Base-by-base conservation (phyloP, 92 coral and sea anemone genomes). In the Palythoa grandis region DNA sequence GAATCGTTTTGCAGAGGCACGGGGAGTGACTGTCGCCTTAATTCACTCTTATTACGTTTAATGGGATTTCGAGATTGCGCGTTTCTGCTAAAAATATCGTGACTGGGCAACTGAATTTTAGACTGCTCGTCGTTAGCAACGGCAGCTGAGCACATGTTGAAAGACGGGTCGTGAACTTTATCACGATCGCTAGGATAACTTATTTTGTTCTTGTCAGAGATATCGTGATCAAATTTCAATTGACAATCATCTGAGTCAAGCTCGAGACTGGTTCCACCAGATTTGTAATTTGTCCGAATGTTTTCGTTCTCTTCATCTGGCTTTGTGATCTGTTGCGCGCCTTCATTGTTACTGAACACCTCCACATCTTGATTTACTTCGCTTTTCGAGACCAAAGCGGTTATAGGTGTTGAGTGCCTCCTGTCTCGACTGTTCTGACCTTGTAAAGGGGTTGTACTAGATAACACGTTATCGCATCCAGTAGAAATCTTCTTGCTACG, bases 1-100 rank as follows among this genome's bases (percentile, higher is more conserved):
- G 63, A n/a, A 79, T 47, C 23, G 13, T 22, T 67, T 29, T 24
- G 66, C 0, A 23, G 75, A 43, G 66, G 23, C 14, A 3, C 58
- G 52, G 85, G 85, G 66, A 80, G 85, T 11, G 85, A 80, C 23
- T 80, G 38, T 48, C 85, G 85, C 37, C 74, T 80, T 11, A 22
- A 16, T 39, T 80, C 50, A 43, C 50, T 74, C 39, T 66, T 80
- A 22, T 66, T 73, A 37, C 74, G 85, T 43, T 43, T 80, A 22
- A 80, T 22, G 12, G 85, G 85, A 63, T 40, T 24, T 66, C 73
- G 60, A 43, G 56, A 23, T 23, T 80, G 63, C 65, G 60, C 50
- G 23, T 66, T 23, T 35, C 73, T 69, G 13, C 48, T 80, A 24
- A 80, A 24, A 80, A 47, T 52, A 58, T 66, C 85, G 85, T 80